A percentile compares a stretch with the other conserved stretches of the same genome.
Evolutionary conservation across 2,888 invertebrate species (phyloP).

Genomic region (Spodoptera picta): DNA sequence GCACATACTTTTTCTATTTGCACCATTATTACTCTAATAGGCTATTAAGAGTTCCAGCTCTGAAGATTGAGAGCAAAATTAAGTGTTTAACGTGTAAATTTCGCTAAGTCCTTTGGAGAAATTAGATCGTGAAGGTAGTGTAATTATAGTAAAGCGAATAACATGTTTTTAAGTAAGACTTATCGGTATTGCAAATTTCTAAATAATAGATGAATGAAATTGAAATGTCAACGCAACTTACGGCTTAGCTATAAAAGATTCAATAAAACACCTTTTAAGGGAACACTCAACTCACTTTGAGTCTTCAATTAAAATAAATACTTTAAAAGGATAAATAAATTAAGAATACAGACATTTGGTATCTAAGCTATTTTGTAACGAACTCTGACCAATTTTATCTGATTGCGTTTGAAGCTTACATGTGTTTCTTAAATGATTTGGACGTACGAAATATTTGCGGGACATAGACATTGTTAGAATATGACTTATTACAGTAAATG

Average conservation of each 20-base stretch:
- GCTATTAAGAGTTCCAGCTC: slow-evolving; percentile 15
- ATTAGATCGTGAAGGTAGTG: background rate
- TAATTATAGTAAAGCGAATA: background rate
- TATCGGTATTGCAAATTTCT: too few relatives aligned
- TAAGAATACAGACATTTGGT: slow-evolving; percentile 12
- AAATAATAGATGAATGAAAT: background rate
- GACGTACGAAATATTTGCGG: too few relatives aligned
- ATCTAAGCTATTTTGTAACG: slow-evolving; percentile 6
- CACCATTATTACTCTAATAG: slow-evolving; percentile 23
- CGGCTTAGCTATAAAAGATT: background rate
- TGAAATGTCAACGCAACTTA: background rate
- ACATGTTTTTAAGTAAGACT: too few relatives aligned
- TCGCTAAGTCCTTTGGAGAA: slow-evolving; percentile 6
- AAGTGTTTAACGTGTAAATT: slow-evolving; percentile 1
- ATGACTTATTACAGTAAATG: too few relatives aligned
- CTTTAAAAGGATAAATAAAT: slow-evolving; percentile 4
- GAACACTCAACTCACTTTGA: slow-evolving; percentile 3
- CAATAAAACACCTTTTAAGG: slow-evolving; percentile 20
- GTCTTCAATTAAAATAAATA: slow-evolving; percentile 24
- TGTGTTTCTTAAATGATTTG: too few relatives aligned
- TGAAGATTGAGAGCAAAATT: slow-evolving; percentile 15
- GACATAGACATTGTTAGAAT: too few relatives aligned
- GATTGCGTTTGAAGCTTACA: background rate
- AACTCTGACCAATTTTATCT: slow-evolving; percentile 1
- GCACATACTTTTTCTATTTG: slow-evolving; percentile 16